A percentile compares a stretch with the other conserved stretches of the same genome.
phyloP scores from a whole-genome alignment of 2,113 vertebrate genomes.

The Montifringilla adamsi region DNA sequence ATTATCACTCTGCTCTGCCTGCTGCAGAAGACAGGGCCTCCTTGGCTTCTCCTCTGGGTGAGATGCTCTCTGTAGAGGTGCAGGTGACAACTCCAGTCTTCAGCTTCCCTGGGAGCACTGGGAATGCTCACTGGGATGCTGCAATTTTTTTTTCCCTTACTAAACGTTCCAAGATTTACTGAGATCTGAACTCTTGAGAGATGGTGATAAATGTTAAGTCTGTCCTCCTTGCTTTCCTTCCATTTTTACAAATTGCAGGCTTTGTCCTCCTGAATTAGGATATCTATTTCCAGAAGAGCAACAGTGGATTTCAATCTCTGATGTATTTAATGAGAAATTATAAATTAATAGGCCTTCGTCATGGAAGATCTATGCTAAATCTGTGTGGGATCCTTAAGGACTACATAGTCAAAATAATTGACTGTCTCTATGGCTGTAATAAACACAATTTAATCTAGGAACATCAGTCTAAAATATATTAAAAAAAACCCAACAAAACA shows the following conservation, averaged over 20 bases:
- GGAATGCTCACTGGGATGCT: neutral
- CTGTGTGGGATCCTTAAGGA: slow-evolving; percentile 44
- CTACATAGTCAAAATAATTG: slow-evolving; percentile 41
- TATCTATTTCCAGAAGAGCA: slow-evolving; percentile 49
- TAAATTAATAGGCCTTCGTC: slow-evolving; percentile 59
- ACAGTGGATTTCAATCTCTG: slow-evolving; percentile 31
- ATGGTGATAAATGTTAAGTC: neutral
- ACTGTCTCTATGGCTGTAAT: slow-evolving; percentile 39
- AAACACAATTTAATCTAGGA: slow-evolving; percentile 66
- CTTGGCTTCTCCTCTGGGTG: neutral
- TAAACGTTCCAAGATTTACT: neutral
- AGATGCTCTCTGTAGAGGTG: neutral
- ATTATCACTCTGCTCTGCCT: neutral
- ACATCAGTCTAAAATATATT: slow-evolving; percentile 56
- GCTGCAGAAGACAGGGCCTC: neutral
- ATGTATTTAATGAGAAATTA: slow-evolving; percentile 70
- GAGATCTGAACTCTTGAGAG: neutral
- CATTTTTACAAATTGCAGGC: slow-evolving; percentile 7
- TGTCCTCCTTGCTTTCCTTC: neutral
- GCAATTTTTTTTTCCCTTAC: neutral
- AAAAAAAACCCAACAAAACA: neutral
- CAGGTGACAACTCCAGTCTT: neutral
- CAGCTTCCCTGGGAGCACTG: neutral
- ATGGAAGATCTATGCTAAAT: slow-evolving; percentile 37
- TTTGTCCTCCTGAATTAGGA: slow-evolving; percentile 39